These are phyloP conservation scores for Thalassophryne amazonica DNA, from an alignment of 2,797 vertebrate species.

Conservation along the genomic window DNA sequence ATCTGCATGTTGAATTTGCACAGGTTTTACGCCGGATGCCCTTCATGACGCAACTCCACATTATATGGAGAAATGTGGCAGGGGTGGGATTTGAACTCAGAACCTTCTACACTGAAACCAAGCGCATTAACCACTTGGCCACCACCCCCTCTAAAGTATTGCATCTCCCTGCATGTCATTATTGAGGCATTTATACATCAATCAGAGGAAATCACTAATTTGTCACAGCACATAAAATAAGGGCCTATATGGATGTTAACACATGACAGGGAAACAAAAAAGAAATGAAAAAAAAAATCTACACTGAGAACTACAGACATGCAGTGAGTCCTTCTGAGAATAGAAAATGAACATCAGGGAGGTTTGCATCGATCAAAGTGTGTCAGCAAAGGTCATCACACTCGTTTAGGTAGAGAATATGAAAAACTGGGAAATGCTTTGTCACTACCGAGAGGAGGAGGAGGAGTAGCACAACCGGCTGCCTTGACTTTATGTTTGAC, in stretches of 20 bases:
- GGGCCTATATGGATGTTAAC: neutral
- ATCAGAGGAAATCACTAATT: neutral
- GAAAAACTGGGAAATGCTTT: constrained; percentile 40
- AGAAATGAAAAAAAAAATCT: neutral
- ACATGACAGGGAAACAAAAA: neutral
- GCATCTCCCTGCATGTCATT: neutral
- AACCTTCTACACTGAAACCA: no score
- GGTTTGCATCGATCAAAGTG: constrained; percentile 36
- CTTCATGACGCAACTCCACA: no score
- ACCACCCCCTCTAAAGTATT: no score
- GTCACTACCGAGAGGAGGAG: constrained; percentile 55
- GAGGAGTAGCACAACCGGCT: constrained; percentile 70
- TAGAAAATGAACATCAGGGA: constrained; percentile 4
- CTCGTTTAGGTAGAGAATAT: constrained; percentile 37
- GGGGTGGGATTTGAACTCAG: no score
- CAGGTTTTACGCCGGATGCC: no score
- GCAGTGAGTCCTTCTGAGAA: neutral
- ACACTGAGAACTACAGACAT: neutral
- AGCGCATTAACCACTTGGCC: no score
- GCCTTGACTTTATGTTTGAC: constrained; percentile 96
- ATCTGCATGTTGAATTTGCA: no score
- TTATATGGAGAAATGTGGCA: no score
- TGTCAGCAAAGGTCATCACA: constrained; percentile 50
- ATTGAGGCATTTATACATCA: neutral
- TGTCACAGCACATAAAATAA: neutral